phyloP scores from a whole-genome alignment of 2,888 invertebrate genomes.

The Ellobium chinense region DNA sequence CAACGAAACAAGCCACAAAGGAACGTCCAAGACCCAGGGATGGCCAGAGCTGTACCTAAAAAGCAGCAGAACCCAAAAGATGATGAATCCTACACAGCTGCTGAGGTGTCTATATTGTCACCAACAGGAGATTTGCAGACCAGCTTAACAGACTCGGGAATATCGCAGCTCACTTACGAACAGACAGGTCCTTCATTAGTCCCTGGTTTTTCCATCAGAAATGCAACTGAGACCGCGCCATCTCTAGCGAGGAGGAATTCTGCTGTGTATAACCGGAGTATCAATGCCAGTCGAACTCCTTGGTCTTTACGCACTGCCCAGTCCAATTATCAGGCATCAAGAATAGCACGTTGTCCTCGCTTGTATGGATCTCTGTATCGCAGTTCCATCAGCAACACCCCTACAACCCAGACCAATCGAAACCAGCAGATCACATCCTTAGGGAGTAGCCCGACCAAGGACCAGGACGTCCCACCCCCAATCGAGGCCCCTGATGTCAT shows the following conservation, averaged over 20 bases:
- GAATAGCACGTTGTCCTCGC: not conserved
- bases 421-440: not conserved
- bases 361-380: constrained; percentile 1
- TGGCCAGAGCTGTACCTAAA: constrained; percentile 13
- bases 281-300: not conserved
- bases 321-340: not conserved
- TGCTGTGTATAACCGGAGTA: no score
- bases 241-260: no score
- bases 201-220: no score
- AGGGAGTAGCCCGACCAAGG: not conserved
- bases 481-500: not conserved
- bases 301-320: not conserved
- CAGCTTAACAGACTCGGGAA: not conserved
- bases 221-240: no score
- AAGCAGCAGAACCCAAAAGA: not conserved
- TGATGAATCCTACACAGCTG: not conserved
- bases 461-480: not conserved
- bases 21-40: constrained; percentile 5
- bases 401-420: not conserved
- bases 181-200: no score
- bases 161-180: no score
- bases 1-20: not conserved
- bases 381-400: not conserved
- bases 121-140: not conserved
- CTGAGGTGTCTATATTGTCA: not conserved